Conservation (phyloP, 2,888 invertebrate genomes). For the Prenolepis imparis region DNA sequence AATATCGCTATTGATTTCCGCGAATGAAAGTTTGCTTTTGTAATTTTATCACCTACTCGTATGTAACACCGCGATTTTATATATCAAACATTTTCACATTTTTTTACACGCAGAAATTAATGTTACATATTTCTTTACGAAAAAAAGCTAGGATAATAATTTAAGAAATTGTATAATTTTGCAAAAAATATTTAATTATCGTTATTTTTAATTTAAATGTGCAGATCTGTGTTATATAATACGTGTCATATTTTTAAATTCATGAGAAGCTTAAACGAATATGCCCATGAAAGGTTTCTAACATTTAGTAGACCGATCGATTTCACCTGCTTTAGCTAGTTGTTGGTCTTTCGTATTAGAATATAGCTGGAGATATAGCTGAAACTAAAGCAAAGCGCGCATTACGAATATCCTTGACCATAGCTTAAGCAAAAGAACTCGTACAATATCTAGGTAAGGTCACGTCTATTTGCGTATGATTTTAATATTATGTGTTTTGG, state of each 20-base stretch:
- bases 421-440: constrained; percentile 27
- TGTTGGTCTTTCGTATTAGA: constrained; percentile 16
- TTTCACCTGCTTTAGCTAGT: neutral
- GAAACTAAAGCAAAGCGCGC: constrained; percentile 1
- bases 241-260: neutral
- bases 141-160: neutral
- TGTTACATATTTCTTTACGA: neutral
- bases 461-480: neutral
- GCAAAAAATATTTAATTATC: neutral
- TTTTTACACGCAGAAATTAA: neutral
- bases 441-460: constrained; percentile 21
- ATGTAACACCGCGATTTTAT: neutral
- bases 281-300: neutral
- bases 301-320: neutral
- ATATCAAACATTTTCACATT: neutral
- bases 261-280: constrained; percentile 3
- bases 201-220: neutral
- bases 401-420: constrained; percentile 10
- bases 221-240: neutral
- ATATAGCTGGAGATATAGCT: neutral
- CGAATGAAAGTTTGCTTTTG: constrained; percentile 5
- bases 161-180: constrained; percentile 15
- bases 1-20: constrained; percentile 4
- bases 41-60: neutral
- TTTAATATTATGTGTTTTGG: neutral